phyloP scores from a whole-genome alignment of 1,140 invertebrate genomes.

The Elysia chlorotica region DNA sequence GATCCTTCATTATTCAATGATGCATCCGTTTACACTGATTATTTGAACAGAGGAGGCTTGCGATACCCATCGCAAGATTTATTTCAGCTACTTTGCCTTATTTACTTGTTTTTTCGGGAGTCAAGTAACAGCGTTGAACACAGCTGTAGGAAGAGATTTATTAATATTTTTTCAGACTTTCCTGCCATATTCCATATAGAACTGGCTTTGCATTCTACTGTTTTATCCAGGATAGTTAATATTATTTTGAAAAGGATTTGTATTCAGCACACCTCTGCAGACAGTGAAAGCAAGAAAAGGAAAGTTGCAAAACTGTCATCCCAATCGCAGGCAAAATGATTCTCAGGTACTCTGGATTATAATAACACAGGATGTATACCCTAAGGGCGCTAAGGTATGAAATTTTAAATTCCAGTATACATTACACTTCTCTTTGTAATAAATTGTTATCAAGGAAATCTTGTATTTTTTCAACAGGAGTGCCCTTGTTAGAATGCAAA shows the following conservation, averaged over 20 bases:
- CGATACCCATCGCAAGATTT: neutral
- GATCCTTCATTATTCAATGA: neutral
- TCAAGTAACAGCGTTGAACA: too few relatives aligned
- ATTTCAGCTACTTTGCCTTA: neutral
- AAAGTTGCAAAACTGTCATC: neutral
- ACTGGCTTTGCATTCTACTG: neutral
- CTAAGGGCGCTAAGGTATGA: too few relatives aligned
- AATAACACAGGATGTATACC: too few relatives aligned
- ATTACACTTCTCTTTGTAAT: too few relatives aligned
- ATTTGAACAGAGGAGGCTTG: neutral
- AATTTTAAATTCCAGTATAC: too few relatives aligned
- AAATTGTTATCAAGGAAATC: too few relatives aligned
- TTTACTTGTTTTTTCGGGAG: neutral
- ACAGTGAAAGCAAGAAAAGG: neutral
- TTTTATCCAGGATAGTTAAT: neutral
- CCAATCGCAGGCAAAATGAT: too few relatives aligned
- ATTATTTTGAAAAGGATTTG: neutral
- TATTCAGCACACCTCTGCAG: neutral
- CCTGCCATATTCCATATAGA: neutral
- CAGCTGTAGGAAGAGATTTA: neutral
- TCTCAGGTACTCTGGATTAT: too few relatives aligned
- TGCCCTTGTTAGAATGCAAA: too few relatives aligned
- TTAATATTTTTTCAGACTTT: neutral
- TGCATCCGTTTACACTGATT: too few relatives aligned
- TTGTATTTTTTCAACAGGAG: too few relatives aligned